Conservation (phyloP, 2,888 invertebrate species). For the Gasteruption jaculator region DNA sequence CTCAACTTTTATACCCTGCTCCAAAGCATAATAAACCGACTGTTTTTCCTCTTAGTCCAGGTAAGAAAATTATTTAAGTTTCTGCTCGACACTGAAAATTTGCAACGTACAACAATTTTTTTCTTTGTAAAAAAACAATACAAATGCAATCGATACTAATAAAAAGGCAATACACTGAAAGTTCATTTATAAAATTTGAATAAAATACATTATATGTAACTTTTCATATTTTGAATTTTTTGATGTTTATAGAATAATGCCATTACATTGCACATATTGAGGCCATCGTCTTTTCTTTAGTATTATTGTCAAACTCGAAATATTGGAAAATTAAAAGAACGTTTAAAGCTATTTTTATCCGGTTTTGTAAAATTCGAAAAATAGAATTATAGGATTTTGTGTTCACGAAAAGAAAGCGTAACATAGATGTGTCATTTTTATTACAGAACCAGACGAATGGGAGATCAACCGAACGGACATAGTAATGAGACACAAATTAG, state of each 20-base stretch:
- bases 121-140: constrained; percentile 4
- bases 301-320: neutral
- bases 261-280: too few species aligned
- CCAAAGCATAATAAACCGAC: constrained; percentile 95
- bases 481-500: constrained; percentile 95
- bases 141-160: too few species aligned
- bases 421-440: constrained; percentile 1
- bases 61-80: constrained; percentile 38
- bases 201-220: too few species aligned
- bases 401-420: too few species aligned
- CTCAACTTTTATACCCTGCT: constrained; percentile 95
- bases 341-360: neutral
- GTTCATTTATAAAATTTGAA: too few species aligned
- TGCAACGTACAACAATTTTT: neutral
- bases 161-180: too few species aligned
- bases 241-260: too few species aligned
- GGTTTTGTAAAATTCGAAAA: neutral
- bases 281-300: too few species aligned
- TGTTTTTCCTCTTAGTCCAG: constrained; percentile 87
- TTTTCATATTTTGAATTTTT: constrained; percentile 13
- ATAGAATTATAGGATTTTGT: constrained; percentile 8
- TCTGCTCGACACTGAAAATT: too few species aligned
- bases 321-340: neutral
- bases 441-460: constrained; percentile 85
- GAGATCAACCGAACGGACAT: constrained; percentile 98